A percentile compares a stretch with the other conserved stretches of the same genome.
phyloP scores from a whole-genome alignment of 2,888 invertebrate species.

The Aplocera efformata region DNA sequence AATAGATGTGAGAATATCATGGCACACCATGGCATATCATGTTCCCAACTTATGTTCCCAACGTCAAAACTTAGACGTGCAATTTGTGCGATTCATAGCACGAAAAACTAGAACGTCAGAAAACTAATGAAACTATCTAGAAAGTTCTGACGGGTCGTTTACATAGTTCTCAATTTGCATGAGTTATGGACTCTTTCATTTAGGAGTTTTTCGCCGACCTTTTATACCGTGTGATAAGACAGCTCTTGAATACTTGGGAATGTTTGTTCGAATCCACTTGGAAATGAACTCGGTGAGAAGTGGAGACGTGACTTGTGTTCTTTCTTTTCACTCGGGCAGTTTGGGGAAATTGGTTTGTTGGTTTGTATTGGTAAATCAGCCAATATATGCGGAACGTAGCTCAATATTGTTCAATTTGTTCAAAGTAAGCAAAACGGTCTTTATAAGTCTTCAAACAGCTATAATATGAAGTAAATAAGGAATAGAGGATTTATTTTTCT shows the following conservation, averaged over 20 bases:
- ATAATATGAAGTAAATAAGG: too few species aligned
- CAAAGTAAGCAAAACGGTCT: too few species aligned
- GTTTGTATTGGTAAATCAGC: not conserved
- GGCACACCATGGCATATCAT: too few species aligned
- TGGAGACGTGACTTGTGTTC: slow-evolving; percentile 5
- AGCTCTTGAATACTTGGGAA: not conserved
- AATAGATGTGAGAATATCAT: slow-evolving; percentile 2
- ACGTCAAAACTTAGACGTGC: slow-evolving; percentile 19
- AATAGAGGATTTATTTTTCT: too few species aligned
- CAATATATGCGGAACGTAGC: too few species aligned
- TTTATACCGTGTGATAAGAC: slow-evolving; percentile 36
- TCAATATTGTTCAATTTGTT: too few species aligned
- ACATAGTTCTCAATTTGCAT: slow-evolving; percentile 50
- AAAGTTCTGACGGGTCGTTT: slow-evolving; percentile 40
- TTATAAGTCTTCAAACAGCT: too few species aligned
- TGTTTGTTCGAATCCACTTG: slow-evolving; percentile 3
- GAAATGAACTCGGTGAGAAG: slow-evolving; percentile 1
- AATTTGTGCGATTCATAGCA: slow-evolving; percentile 22
- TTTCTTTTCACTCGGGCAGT: not conserved
- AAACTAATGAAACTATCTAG: slow-evolving; percentile 38
- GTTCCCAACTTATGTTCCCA: slow-evolving; percentile 19
- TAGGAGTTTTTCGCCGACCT: slow-evolving; percentile 37
- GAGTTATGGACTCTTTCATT: slow-evolving; percentile 48
- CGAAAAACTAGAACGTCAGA: slow-evolving; percentile 30
- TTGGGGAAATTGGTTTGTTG: not conserved